phyloP scores from a whole-genome alignment of 2,888 invertebrate species.

The Melitaea athalia region DNA sequence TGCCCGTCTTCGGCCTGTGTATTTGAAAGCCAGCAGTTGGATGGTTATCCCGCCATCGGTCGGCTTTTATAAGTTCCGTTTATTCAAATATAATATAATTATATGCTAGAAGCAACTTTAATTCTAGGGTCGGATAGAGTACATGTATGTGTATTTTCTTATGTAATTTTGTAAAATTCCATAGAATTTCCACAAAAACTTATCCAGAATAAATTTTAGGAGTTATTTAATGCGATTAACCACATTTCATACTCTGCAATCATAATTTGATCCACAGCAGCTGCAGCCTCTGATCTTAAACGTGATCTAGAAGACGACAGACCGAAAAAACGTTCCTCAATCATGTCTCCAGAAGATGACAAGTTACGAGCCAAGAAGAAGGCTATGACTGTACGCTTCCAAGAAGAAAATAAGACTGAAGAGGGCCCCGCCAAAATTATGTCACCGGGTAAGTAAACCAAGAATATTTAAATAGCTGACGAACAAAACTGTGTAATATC shows the following conservation, averaged over 20 bases:
- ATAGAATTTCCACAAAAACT: too few species aligned
- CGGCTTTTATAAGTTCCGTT: too few species aligned
- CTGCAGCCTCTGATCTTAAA: conserved; percentile 54
- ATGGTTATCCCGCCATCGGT: too few species aligned
- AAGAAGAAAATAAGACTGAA: conserved; percentile 70
- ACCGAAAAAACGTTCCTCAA: conserved; percentile 72
- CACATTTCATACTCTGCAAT: background rate
- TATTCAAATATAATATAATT: too few species aligned
- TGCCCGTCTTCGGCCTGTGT: too few species aligned
- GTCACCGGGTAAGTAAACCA: conserved; percentile 65
- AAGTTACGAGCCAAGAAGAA: conserved; percentile 72
- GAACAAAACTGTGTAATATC: background rate
- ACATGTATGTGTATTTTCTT: too few species aligned
- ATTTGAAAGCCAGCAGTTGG: too few species aligned
- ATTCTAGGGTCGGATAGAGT: too few species aligned
- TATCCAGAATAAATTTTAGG: too few species aligned
- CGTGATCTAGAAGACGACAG: conserved; percentile 68
- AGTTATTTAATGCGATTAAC: too few species aligned
- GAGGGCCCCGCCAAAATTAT: conserved; percentile 64
- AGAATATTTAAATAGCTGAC: background rate
- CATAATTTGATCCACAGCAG: conserved; percentile 16
- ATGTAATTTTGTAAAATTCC: too few species aligned
- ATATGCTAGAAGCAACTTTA: too few species aligned
- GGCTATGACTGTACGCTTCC: conserved; percentile 75
- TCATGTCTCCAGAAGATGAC: conserved; percentile 74